Percentiles rank a stretch among this genome's conserved stretches.
Evolutionary conservation across 2,888 invertebrate genomes (phyloP).

Genomic region (Zonitis immaculata): DNA sequence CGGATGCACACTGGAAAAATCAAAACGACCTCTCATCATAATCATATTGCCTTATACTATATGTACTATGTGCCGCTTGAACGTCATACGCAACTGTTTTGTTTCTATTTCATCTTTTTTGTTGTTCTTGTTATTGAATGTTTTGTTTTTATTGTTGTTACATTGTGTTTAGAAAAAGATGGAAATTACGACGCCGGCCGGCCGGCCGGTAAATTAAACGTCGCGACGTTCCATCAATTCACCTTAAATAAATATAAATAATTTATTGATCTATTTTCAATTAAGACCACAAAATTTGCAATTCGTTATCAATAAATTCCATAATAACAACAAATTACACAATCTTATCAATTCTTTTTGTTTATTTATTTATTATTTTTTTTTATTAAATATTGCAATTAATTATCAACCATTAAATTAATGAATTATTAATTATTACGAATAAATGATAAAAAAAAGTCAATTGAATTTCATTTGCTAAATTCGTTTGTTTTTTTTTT

Average conservation of each 20-base stretch:
- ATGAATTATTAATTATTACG: not conserved
- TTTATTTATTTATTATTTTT: not conserved
- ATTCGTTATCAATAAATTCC: too few relatives aligned
- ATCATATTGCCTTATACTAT: not conserved
- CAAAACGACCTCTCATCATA: slow-evolving; percentile 29
- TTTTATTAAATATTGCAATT: too few relatives aligned
- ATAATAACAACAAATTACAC: too few relatives aligned
- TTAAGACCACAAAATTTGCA: not conserved
- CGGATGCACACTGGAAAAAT: slow-evolving; percentile 50
- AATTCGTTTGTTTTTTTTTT: too few relatives aligned
- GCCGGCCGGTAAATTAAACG: slow-evolving; percentile 1
- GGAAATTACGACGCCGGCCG: slow-evolving; percentile 9
- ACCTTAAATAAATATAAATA: not conserved
- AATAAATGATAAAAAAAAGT: too few relatives aligned
- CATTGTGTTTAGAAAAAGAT: not conserved
- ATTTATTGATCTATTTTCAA: not conserved
- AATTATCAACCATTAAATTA: not conserved
- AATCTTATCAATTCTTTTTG: too few relatives aligned
- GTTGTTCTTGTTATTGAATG: slow-evolving; percentile 7
- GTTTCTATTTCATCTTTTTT: not conserved
- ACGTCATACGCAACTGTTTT: not conserved
- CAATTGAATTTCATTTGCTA: too few relatives aligned
- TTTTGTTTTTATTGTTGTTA: not conserved
- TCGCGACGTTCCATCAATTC: slow-evolving; percentile 1
- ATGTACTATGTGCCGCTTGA: not conserved